These are phyloP conservation scores for Oplegnathus fasciatus DNA, from an alignment of 2,113 vertebrate species.

Conservation along the genomic window DNA sequence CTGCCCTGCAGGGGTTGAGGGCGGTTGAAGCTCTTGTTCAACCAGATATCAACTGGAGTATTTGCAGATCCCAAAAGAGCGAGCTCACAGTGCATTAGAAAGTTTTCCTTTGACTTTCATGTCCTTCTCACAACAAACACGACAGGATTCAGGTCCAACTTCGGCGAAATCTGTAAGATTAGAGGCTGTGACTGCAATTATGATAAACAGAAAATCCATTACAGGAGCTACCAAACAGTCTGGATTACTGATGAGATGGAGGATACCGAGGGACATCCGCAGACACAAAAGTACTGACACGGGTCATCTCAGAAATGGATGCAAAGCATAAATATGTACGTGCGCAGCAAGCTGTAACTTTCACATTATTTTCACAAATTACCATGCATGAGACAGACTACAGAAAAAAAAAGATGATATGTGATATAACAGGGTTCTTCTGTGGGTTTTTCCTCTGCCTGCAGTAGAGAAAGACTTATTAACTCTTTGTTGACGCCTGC, in stretches of 20 bases:
- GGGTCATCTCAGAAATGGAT: conserved; percentile 20
- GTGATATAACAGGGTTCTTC: conserved; percentile 52
- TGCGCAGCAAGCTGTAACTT: background rate
- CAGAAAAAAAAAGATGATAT: conserved; percentile 27
- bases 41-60: background rate
- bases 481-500: conserved; percentile 73
- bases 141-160: conserved; percentile 7
- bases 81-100: background rate
- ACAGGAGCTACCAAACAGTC: conserved; percentile 51
- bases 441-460: conserved; percentile 56
- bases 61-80: background rate
- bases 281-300: background rate
- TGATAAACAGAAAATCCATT: conserved; percentile 75
- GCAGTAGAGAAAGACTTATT: conserved; percentile 61
- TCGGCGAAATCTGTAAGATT: conserved; percentile 50
- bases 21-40: conserved; percentile 16
- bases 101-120: conserved; percentile 12
- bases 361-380: conserved; percentile 38
- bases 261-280: conserved; percentile 47
- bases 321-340: background rate
- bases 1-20: conserved; percentile 1
- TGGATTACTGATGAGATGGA: conserved; percentile 60
- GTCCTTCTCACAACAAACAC: background rate
- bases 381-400: conserved; percentile 3
- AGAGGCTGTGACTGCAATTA: conserved; percentile 74